Evolutionary conservation across 1,140 invertebrate species (phyloP), one percentile per base, ranked within the genome.

Genomic region (Pemphigus obesinymphae): DNA sequence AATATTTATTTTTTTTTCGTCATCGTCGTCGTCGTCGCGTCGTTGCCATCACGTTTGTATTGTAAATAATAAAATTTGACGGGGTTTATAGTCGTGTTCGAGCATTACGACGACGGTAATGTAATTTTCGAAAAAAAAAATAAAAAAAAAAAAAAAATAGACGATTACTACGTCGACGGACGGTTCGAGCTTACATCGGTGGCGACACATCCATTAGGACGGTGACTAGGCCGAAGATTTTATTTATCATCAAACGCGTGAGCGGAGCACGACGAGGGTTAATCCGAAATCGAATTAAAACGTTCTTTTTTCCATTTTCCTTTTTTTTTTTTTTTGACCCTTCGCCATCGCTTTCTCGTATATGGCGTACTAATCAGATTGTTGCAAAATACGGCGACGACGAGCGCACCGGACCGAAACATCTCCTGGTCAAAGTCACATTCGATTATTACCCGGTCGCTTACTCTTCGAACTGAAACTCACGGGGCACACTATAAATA

Each of bases 211-310:
- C 68, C 68, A 72, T 72, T 70, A 70, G 66, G 20, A 70, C 37
- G 66, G 66, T 70, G 66, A 70, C 66, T 72, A 45, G 68, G 43
- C 68, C 26, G 68, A 72, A 72, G 68, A 48, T 72, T 72, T 72
- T 72, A 72, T 72, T 72, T 72, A 72, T 72, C 68, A 48, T 72
- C 68, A 31, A 72, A 72, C 68, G 68, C 23, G 43, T 26, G 40
- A 23, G 40, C 11, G 4, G 23, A 8, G 5, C 23, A 29, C 40
- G 43, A 72, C 43, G 68, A 72, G 68, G 68, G 68, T 45, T 48
- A 48, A 72, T 72, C 68, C 68, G 15, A 72, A 72, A 72, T 72
- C 68, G 68, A 72, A 72, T 72, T 72, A 72, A 72, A 72, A 72
- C 68, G 23, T 29, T 48, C 11, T 31, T 48, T 48, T 43, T 40